phyloP scores from a whole-genome alignment of 2,888 invertebrate species.

The Drosophila falleni region DNA sequence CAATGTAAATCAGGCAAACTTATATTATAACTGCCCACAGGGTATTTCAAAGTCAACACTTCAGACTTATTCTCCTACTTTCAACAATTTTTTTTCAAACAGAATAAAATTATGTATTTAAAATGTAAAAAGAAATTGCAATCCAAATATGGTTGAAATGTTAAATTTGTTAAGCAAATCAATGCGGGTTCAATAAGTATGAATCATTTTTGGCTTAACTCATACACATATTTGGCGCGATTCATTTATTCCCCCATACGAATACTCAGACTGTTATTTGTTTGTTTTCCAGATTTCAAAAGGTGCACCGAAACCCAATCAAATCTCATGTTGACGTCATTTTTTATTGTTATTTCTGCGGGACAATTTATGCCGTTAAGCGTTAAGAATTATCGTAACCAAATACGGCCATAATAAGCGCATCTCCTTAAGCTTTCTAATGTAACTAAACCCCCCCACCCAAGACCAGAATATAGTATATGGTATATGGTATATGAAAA shows the following conservation, averaged over 20 bases:
- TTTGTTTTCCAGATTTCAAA: constrained; percentile 28
- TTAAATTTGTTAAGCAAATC: constrained; percentile 21
- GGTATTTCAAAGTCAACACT: too few species aligned
- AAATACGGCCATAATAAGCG: constrained; percentile 72
- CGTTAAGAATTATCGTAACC: constrained; percentile 47
- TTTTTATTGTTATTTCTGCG: neutral
- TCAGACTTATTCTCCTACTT: too few species aligned
- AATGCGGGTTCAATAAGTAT: constrained; percentile 9
- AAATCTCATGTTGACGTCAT: constrained; percentile 51
- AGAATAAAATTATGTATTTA: constrained; percentile 5
- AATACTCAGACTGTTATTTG: constrained; percentile 16
- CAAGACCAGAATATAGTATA: constrained; percentile 23
- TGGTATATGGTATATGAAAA: constrained; percentile 40
- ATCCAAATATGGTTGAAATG: constrained; percentile 18
- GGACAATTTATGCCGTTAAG: constrained; percentile 53
- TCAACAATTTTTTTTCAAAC: neutral
- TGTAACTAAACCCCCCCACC: constrained; percentile 9
- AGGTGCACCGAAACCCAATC: constrained; percentile 50
- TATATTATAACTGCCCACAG: too few species aligned
- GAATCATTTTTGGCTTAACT: constrained; percentile 32
- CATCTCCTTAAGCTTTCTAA: constrained; percentile 69
- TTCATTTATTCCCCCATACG: constrained; percentile 35
- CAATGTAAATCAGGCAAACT: too few species aligned
- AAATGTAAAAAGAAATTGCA: constrained; percentile 16
- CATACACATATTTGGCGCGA: constrained; percentile 46